Conservation (phyloP, 2,888 invertebrate species). For the Ferdinandea cuprea region DNA sequence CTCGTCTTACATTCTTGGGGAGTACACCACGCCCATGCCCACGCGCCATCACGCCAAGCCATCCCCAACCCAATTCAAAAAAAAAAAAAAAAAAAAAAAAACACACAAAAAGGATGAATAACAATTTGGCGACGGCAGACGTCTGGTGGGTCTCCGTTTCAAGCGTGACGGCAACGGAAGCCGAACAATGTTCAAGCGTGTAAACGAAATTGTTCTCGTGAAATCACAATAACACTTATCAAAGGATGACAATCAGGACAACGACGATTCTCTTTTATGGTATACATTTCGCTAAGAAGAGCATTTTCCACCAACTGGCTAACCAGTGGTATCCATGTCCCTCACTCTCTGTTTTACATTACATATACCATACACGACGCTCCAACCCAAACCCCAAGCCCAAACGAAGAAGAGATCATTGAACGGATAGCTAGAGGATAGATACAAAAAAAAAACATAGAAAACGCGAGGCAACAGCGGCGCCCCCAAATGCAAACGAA, state of each 20-base stretch:
- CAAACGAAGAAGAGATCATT: conserved; percentile 51
- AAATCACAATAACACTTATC: conserved; percentile 71
- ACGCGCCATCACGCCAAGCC: not conserved
- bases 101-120: conserved; percentile 36
- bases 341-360: not conserved
- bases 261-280: conserved; percentile 64
- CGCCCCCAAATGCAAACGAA: conserved; percentile 35
- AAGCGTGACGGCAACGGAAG: conserved; percentile 36
- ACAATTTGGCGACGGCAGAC: conserved; percentile 59
- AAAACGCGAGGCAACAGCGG: not conserved
- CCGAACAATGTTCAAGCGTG: conserved; percentile 60
- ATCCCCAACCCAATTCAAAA: no score
- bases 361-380: not conserved
- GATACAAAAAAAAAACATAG: conserved; percentile 12
- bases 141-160: conserved; percentile 48
- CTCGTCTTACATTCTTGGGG: conserved; percentile 31
- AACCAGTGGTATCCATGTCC: conserved; percentile 27
- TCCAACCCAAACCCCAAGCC: not conserved
- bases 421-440: conserved; percentile 53
- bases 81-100: not conserved
- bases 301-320: conserved; percentile 47
- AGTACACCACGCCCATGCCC: not conserved
- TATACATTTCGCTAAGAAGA: conserved; percentile 31
- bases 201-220: conserved; percentile 70
- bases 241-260: conserved; percentile 61